Base-by-base conservation (phyloP, 2,797 vertebrate species). In the Eutrigla gurnardus region DNA sequence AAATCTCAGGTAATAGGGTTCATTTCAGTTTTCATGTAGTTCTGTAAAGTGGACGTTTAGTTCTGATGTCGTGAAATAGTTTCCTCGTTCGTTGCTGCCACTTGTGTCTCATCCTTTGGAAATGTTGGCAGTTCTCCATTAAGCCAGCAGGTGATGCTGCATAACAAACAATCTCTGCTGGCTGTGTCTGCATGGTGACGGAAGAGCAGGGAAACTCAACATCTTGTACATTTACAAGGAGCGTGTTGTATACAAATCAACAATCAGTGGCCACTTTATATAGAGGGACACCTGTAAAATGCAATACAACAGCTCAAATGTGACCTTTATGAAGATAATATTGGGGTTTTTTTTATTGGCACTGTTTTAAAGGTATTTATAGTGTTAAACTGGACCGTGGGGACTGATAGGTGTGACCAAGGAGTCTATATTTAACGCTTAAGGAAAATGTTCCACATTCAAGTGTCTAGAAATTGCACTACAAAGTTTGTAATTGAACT, bases 131-230 rank as follows among this genome's bases (percentile, higher is more conserved):
- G 78, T 93, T 93, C 90, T 92, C 90, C 89, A 89, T 81, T 85
- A 65, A 88, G 68, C 93, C 93, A 93, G 90, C 89, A 93, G 93
- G 88, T 91, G 91, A 85, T 91, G 92, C 92, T 93, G 75, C 87
- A 72, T 77, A 87, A 90, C 92, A 88, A 89, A 86, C 88, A 90
- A 92, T 92, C 35, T 75, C 60, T 59, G 58, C 57, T 73, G 40
- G 53, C 60, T 50, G 5, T 32, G 4, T 36, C 60, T 58, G 46
- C 6, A 18, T 0, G 15, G 17, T 0, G 1, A 43, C 60, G 32
- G 11, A 6, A 2, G 39, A 65, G 18, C 53, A 59, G 43, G 54
- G 9, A 45, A 59, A 64, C 12, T 45, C 18, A 33, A 32, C 12
- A 71, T 52, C 1, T 66, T 25, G 6, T 50, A 61, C 10, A 54